Percentiles rank a stretch among this genome's conserved stretches.
Evolutionary conservation across 2,113 vertebrate species (phyloP).

Genomic region (Smithornis capensis): DNA sequence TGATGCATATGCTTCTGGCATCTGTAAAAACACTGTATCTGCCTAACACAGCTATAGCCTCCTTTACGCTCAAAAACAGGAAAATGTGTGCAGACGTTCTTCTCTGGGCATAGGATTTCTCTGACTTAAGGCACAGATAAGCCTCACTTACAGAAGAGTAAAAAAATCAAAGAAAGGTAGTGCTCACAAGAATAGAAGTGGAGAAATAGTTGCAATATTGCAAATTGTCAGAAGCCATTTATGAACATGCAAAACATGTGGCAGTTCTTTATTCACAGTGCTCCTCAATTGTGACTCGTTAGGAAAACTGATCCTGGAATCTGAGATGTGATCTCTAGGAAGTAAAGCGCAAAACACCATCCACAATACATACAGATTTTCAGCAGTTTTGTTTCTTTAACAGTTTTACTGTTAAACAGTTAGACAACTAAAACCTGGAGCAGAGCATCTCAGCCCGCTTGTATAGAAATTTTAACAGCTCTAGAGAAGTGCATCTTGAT

Average conservation of each 20-base stretch:
- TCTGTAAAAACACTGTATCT: slow-evolving; percentile 36
- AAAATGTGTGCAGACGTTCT: not conserved
- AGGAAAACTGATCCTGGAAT: not conserved
- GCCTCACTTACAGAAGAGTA: not conserved
- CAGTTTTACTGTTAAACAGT: not conserved
- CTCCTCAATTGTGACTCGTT: not conserved
- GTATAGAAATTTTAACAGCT: not conserved
- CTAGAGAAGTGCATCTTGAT: not conserved
- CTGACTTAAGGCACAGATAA: not conserved
- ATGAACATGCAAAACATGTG: not conserved
- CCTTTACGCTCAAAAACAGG: not conserved
- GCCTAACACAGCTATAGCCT: not conserved
- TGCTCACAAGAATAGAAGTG: not conserved
- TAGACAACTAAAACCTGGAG: not conserved
- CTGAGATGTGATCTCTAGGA: not conserved
- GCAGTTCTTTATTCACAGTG: not conserved
- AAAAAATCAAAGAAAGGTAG: not conserved
- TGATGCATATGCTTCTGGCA: slow-evolving; percentile 36
- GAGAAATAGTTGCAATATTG: not conserved
- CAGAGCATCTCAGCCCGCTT: not conserved
- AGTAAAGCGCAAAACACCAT: not conserved
- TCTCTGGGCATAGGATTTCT: not conserved
- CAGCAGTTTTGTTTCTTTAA: not conserved
- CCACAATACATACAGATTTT: not conserved
- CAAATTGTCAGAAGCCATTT: not conserved